Evolutionary conservation across 2,888 invertebrate genomes (phyloP), one percentile per base, ranked within the genome.

Genomic region (Auanema freiburgensis): DNA sequence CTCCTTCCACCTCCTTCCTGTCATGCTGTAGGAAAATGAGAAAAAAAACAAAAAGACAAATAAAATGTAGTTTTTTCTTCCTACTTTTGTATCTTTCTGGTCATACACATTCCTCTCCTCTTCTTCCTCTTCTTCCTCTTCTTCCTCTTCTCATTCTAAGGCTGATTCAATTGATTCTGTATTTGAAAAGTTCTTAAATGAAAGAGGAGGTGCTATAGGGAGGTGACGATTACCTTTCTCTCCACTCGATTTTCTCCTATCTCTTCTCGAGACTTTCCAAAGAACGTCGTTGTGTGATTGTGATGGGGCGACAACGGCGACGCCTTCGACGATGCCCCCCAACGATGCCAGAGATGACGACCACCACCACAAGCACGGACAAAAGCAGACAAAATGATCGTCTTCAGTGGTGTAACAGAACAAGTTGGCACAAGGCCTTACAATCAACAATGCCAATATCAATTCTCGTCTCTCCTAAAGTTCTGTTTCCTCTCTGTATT

Each of bases 121-220:
- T 14, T 25, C 6, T 23, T 16, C 57, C 23, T 33, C 33, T 33
- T 33, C 33, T 33, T 33, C 33, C 8, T 33, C 33, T 33, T 8
- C 3, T 33, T 33, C 33, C 8, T 33, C 33, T 33, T 8, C 33
- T 33, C 8, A 3, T 23, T 51, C 46, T 43, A 12, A 18, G 3
- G 21, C 11, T 44, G 43, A 8, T 24, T 16, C 55, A 33, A 55
- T 21, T 54, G 53, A 16, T 41, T 41, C 53, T 43, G n/a, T 12
- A 44, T 24, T 42, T 24, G 53, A 6, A 57, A 60, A 60, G 60
- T 60, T 65, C 53, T 57, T 57, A 50, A 65, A 54, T 41, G 41
- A 33, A 25, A 33, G 41, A 55, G 55, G 49, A 21, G 44, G 53
- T 40, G 55, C 23, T 49, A 61, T 42, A 33, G 33, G 33, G 33